Evolutionary conservation across 2,797 vertebrate genomes (phyloP).

Genomic region (Cercopithecus neglectus): DNA sequence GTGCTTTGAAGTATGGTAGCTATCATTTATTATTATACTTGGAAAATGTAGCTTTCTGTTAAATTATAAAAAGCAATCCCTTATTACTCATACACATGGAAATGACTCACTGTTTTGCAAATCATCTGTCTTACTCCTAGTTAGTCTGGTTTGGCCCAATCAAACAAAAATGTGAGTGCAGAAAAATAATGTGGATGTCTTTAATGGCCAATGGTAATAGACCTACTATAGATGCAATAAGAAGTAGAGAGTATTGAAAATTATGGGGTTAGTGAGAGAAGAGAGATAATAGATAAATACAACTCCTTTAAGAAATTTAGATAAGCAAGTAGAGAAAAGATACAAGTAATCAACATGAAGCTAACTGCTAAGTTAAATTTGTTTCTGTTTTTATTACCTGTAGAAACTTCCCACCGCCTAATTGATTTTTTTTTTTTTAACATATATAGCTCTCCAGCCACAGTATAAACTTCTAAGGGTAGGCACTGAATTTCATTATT

Average conservation of each 20-base stretch:
- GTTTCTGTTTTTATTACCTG: background rate
- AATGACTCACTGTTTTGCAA: slow-evolving; percentile 35
- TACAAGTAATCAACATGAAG: background rate
- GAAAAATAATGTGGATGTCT: slow-evolving; percentile 22
- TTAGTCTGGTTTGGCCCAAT: slow-evolving; percentile 14
- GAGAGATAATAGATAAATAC: background rate
- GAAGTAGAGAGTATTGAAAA: background rate
- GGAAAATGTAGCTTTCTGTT: slow-evolving; percentile 83
- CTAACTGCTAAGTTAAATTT: background rate
- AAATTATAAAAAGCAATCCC: slow-evolving; percentile 82
- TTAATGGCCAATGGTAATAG: background rate
- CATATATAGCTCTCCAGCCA: background rate
- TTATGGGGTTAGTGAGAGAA: background rate
- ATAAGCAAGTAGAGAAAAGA: background rate
- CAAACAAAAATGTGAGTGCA: slow-evolving; percentile 21
- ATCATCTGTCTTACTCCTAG: slow-evolving; percentile 40
- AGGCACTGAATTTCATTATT: background rate
- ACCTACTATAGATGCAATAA: background rate
- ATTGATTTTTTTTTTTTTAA: background rate
- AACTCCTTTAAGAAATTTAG: background rate
- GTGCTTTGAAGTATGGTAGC: slow-evolving; percentile 61
- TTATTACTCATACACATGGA: slow-evolving; percentile 57
- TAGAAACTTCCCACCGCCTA: background rate
- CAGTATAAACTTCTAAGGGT: background rate
- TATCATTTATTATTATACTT: slow-evolving; percentile 83